These are phyloP conservation scores for Megalopta genalis DNA, from an alignment of 1,140 invertebrate species.

Conservation along the genomic window DNA sequence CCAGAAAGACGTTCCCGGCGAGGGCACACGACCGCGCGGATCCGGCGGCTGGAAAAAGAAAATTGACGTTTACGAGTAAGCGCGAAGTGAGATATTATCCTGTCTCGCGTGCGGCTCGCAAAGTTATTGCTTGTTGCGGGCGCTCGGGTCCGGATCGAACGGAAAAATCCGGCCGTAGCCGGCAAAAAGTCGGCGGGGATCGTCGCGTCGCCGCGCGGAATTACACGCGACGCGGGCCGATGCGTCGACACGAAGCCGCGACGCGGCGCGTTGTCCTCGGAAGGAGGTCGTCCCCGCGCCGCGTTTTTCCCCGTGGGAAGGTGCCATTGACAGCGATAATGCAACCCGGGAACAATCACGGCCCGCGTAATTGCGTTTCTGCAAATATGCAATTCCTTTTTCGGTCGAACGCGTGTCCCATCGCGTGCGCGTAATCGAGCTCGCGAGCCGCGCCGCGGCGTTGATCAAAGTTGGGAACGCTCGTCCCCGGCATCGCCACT, in stretches of 20 bases:
- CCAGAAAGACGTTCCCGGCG: slow-evolving; percentile 35
- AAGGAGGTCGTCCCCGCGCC: neutral
- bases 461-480: slow-evolving; percentile 11
- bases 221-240: no score
- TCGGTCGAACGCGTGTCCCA: neutral
- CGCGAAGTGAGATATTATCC: slow-evolving; percentile 12
- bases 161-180: neutral
- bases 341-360: neutral
- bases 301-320: neutral
- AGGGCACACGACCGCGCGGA: slow-evolving; percentile 10
- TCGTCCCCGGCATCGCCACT: neutral
- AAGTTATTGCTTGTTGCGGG: slow-evolving; percentile 8
- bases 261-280: no score
- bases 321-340: slow-evolving; percentile 28
- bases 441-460: no score
- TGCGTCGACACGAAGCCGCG: no score
- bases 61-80: slow-evolving; percentile 49
- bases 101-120: slow-evolving; percentile 21
- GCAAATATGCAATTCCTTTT: neutral
- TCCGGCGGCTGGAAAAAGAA: neutral
- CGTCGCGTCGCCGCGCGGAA: neutral
- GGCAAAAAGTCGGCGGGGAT: neutral
- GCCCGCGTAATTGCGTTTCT: slow-evolving; percentile 27
- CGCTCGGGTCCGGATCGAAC: neutral
- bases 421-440: slow-evolving; percentile 25